Conservation (phyloP, 2,888 invertebrate species). For the Nebria brevicollis region DNA sequence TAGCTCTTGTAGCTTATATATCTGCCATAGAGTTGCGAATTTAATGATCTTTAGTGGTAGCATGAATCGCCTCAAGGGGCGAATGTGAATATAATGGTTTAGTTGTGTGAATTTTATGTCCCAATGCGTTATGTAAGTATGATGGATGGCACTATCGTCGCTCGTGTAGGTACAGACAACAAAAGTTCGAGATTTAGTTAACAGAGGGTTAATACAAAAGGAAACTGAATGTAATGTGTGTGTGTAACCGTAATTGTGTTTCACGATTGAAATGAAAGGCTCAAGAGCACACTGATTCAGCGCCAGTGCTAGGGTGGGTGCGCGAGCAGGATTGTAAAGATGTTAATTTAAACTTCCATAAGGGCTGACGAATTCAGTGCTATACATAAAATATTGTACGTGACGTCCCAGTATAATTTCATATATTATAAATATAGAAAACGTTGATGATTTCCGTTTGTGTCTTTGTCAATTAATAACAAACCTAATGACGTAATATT, state of each 20-base stretch:
- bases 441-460: no score
- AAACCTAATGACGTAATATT: no score
- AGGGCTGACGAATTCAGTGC: no score
- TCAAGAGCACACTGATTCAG: not conserved
- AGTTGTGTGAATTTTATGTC: slow-evolving; percentile 27
- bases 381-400: no score
- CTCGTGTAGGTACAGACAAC: not conserved
- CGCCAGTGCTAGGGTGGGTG: not conserved
- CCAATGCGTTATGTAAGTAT: slow-evolving; percentile 10
- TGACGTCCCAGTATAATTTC: no score
- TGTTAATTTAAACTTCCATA: no score
- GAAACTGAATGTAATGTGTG: not conserved
- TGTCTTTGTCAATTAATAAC: no score
- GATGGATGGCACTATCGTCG: slow-evolving; percentile 2
- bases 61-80: not conserved
- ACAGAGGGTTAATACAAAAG: not conserved
- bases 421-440: no score
- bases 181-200: not conserved
- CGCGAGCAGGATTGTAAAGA: no score
- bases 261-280: not conserved
- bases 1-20: not conserved
- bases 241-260: not conserved
- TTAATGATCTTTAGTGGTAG: slow-evolving; percentile 2
- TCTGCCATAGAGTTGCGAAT: not conserved
- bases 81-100: slow-evolving; percentile 36